phyloP scores from a whole-genome alignment of 2,888 invertebrate species.

The Eupeodes latifasciatus region DNA sequence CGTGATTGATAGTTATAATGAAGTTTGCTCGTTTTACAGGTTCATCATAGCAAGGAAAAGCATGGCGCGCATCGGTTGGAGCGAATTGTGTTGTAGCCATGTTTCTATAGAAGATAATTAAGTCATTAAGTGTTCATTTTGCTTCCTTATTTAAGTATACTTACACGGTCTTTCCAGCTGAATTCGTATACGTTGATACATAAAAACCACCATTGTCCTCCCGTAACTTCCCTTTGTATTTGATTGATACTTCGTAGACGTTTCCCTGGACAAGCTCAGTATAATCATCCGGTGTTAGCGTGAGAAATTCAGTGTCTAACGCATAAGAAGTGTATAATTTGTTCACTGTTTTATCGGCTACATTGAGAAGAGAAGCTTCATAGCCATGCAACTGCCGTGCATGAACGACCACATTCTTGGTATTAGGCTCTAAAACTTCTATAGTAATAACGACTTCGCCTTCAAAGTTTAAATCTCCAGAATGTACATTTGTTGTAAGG shows the following conservation, averaged over 20 bases:
- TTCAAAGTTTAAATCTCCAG: conserved; percentile 79
- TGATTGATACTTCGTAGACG: conserved; percentile 85
- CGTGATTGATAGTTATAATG: conserved; percentile 86
- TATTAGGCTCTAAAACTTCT: conserved; percentile 83
- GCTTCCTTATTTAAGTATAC: conserved; percentile 23
- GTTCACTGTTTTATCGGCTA: background rate
- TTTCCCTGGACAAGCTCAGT: conserved; percentile 33
- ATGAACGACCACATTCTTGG: conserved; percentile 83
- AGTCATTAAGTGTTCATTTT: background rate
- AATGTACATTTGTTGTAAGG: conserved; percentile 80
- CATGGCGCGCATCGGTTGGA: conserved; percentile 86
- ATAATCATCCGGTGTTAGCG: conserved; percentile 41
- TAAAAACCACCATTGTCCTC: conserved; percentile 87
- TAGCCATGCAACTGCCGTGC: conserved; percentile 47
- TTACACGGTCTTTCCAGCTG: conserved; percentile 69
- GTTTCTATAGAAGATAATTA: conserved; percentile 49
- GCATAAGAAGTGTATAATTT: conserved; percentile 16
- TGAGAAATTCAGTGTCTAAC: conserved; percentile 29
- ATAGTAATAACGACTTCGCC: conserved; percentile 85
- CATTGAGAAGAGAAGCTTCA: background rate
- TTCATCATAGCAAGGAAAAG: conserved; percentile 91
- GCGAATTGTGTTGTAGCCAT: conserved; percentile 88
- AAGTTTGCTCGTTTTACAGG: conserved; percentile 88
- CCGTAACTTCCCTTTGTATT: conserved; percentile 85
- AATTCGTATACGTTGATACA: conserved; percentile 84